Conservation (phyloP, 2,113 vertebrate species). For the Plotosus lineatus region DNA sequence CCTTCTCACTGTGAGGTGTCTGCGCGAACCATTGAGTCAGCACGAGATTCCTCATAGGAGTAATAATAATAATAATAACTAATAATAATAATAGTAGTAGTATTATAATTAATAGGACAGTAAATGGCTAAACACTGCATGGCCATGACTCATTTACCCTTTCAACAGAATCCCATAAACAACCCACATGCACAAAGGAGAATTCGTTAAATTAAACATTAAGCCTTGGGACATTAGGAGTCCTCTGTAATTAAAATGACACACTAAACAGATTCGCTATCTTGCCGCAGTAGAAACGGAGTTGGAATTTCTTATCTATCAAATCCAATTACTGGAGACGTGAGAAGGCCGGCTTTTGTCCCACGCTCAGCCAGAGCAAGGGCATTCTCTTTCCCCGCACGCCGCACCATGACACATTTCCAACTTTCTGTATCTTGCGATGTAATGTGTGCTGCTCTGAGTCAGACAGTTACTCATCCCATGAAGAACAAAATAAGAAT, state of each 20-base stretch:
- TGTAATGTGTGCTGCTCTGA: neutral
- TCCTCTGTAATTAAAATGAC: conserved; percentile 61
- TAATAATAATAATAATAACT: too few relatives aligned
- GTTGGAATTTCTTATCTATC: conserved; percentile 68
- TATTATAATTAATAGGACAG: too few relatives aligned
- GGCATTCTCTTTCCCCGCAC: conserved; percentile 60
- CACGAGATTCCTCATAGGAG: too few relatives aligned
- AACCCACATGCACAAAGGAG: neutral
- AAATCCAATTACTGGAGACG: conserved; percentile 68
- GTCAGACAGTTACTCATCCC: neutral
- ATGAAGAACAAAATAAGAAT: too few relatives aligned
- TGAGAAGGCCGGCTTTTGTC: conserved; percentile 62
- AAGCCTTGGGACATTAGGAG: conserved; percentile 48
- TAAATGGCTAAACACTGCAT: neutral
- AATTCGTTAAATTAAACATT: neutral
- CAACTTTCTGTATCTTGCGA: neutral
- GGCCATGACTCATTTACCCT: neutral
- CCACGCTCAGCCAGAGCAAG: conserved; percentile 53
- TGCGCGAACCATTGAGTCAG: too few relatives aligned
- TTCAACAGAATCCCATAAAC: neutral
- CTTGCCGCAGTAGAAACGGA: conserved; percentile 59
- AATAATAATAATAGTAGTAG: too few relatives aligned
- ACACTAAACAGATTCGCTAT: conserved; percentile 67
- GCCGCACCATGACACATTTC: conserved; percentile 47
- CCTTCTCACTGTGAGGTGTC: too few relatives aligned